Evolutionary conservation across 2,888 invertebrate species (phyloP).

Genomic region (Mythimna albipuncta): DNA sequence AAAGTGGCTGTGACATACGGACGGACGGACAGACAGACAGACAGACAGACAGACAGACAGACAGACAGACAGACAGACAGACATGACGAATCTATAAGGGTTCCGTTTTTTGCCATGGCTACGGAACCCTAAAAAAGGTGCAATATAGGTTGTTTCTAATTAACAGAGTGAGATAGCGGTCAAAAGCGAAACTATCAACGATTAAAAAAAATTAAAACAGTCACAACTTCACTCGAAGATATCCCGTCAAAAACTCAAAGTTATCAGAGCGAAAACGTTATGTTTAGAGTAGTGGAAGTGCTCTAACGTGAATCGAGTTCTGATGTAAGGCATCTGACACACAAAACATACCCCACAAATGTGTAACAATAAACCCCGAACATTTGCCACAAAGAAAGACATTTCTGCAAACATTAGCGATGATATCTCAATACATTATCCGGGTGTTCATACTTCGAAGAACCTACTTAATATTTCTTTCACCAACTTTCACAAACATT

Average conservation of each 20-base stretch:
- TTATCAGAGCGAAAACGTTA: neutral
- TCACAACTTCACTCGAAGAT: no score
- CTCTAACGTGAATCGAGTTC: neutral
- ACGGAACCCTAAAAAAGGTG: no score
- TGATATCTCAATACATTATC: constrained; percentile 53
- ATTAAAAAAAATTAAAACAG: no score
- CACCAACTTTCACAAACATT: constrained; percentile 24
- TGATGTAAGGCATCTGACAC: neutral
- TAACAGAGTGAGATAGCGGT: no score
- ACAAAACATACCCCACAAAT: neutral
- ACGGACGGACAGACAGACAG: no score
- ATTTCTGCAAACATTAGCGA: constrained; percentile 34
- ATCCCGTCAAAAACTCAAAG: neutral
- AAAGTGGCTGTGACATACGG: no score
- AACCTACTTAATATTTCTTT: constrained; percentile 30
- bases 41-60: no score
- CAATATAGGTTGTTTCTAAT: no score
- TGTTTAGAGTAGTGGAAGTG: neutral
- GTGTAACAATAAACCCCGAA: constrained; percentile 18
- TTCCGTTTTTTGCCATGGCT: no score
- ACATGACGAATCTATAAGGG: no score
- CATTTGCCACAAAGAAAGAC: constrained; percentile 35
- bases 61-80: no score
- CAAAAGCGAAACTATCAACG: no score
- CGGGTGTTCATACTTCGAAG: constrained; percentile 23